Percentiles rank a stretch among this genome's conserved stretches.
Conservation (phyloP, 2,888 invertebrate species). For the Acanthoscelides obtectus region DNA sequence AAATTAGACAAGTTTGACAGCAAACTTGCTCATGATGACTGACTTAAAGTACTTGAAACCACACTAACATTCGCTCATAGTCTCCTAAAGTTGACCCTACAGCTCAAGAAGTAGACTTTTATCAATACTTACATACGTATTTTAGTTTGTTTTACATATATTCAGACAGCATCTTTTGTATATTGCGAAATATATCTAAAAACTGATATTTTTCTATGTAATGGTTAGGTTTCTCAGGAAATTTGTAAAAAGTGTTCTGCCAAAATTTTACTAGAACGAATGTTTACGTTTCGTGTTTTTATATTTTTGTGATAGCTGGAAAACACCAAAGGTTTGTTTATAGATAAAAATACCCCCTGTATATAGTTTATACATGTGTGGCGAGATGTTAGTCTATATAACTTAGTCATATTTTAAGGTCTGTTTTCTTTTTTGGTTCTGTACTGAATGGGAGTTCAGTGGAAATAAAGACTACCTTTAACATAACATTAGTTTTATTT, state of each 20-base stretch:
- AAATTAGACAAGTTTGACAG: too few species aligned
- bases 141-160: neutral
- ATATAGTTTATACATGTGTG: constrained; percentile 21
- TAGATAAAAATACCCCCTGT: constrained; percentile 47
- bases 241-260: constrained; percentile 27
- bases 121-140: neutral
- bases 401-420: constrained; percentile 2
- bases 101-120: neutral
- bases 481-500: neutral
- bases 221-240: constrained; percentile 39
- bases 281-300: constrained; percentile 22
- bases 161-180: neutral
- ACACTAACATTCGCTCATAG: too few species aligned
- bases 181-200: neutral
- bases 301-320: constrained; percentile 56
- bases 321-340: constrained; percentile 60
- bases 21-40: too few species aligned
- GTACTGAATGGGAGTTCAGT: constrained; percentile 3
- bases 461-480: neutral
- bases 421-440: constrained; percentile 9
- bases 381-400: neutral
- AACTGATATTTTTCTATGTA: constrained; percentile 6
- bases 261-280: neutral
- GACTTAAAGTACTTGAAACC: too few species aligned
- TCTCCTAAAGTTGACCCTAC: too few species aligned